A percentile compares a stretch with the other conserved stretches of the same genome.
Conservation (phyloP, 2,888 invertebrate genomes). For the Baccha elongata region DNA sequence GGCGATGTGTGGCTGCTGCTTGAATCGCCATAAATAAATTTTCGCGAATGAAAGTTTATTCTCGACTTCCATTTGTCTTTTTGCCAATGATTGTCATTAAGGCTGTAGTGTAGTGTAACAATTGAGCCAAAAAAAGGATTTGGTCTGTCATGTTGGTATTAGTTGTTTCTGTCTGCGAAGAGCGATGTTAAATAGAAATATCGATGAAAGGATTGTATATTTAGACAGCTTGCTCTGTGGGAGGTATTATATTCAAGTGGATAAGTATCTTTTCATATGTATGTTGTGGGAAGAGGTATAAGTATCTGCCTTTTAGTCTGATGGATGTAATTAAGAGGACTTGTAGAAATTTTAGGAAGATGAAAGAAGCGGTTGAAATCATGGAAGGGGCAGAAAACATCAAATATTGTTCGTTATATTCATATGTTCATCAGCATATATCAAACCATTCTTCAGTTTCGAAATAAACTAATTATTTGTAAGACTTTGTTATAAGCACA, state of each 20-base stretch:
- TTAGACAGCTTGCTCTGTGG: background rate
- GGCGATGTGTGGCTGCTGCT: slow-evolving; percentile 26
- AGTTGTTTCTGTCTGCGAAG: slow-evolving; percentile 15
- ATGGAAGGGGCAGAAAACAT: too few relatives aligned
- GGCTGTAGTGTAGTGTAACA: slow-evolving; percentile 33
- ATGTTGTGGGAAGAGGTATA: too few relatives aligned
- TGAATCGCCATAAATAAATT: slow-evolving; percentile 63
- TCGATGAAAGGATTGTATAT: slow-evolving; percentile 32
- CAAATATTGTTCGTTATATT: too few relatives aligned
- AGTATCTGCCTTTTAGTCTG: background rate
- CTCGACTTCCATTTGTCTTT: slow-evolving; percentile 49
- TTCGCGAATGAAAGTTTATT: slow-evolving; percentile 48
- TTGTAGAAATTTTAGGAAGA: too few relatives aligned
- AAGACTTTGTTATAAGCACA: too few relatives aligned
- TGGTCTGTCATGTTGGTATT: slow-evolving; percentile 3
- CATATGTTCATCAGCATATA: too few relatives aligned
- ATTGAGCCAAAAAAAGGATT: slow-evolving; percentile 38
- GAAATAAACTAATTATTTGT: too few relatives aligned
- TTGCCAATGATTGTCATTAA: slow-evolving; percentile 57
- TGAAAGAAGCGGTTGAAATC: too few relatives aligned
- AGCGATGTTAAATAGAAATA: slow-evolving; percentile 14
- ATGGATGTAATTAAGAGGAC: background rate
- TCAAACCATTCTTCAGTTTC: too few relatives aligned
- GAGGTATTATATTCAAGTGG: background rate
- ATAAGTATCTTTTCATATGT: too few relatives aligned